Evolutionary conservation across 2,888 invertebrate species (phyloP), one percentile per base, ranked within the genome.

Genomic region (Xylocampa areola): DNA sequence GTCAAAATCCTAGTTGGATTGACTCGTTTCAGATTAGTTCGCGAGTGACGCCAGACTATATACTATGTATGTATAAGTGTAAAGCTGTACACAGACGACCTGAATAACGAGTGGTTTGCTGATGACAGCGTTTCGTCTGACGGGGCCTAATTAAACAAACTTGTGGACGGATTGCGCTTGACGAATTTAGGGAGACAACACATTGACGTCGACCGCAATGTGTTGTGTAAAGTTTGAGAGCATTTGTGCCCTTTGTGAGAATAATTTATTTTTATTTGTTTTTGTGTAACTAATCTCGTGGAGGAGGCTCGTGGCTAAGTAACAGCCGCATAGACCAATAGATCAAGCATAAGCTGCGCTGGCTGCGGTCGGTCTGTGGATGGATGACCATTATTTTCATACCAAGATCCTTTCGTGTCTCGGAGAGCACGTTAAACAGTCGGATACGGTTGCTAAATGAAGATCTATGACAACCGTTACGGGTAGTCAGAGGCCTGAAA

Each of bases 61-160:
- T 23, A 29, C n/a, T 25, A 33, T 21, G 8, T 11, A n/a, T n/a
- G 21, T 21, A 23, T 33, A 4, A n/a, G 23, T 52, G 29, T 30
- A 27, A 39, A 40, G 25, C n/a, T 17, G 43, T 36, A 11, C 30
- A 36, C 19, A 45, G 29, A 60, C 36, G 29, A 33, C 14, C 11
- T 44, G 11, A 27, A n/a, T 40, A 60, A 25, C 44, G 54, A 32
- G 32, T 29, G 40, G 44, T 30, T 29, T 19, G 41, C 35, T 36
- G 17, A 43, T 57, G 71, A 59, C 58, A 67, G 52, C 33, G 29
- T 41, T 30, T 40, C 48, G 40, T 54, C 37, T 60, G 55, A 53
- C 51, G 39, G 39, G 39, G 41, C 44, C 27, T 61, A 73, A 73
- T 73, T 64, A 62, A 49, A 59, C 53, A 52, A 65, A 71, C 45